Evolutionary conservation across 35 echinoderm and acorn worm species (phyloP), one percentile per base, ranked within the genome.

Genomic region (Ophioderma brevispina): DNA sequence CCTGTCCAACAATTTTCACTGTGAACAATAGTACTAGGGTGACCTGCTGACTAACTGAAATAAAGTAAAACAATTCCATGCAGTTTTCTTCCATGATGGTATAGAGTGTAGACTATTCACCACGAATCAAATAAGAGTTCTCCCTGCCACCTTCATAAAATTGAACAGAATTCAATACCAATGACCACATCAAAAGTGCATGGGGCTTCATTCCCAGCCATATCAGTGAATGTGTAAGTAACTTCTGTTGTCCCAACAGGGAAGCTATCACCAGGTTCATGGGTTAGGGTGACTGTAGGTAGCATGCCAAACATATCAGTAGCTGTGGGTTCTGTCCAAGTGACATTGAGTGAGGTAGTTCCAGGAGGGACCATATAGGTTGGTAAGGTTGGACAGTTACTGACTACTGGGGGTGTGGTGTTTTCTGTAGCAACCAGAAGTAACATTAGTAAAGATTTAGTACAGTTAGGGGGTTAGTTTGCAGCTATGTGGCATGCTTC

Each of bases 151-250:
- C n/a, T n/a, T n/a, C n/a, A n/a, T n/a, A n/a, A n/a, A n/a, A n/a
- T n/a, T n/a, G n/a, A n/a, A n/a, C n/a, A n/a, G n/a, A n/a, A n/a
- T n/a, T n/a, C n/a, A n/a, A n/a, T 46, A 46, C 41, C 41, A 46
- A 46, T 46, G 41, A 17, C 81, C 36, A 94, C 75, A 36, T 17
- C 49, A 38, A 94, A 94, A 0, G 5, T 37, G 63, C 92, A 94
- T 0, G 49, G 31, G 11, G 32, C 92, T n/a, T 34, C 40, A 37
- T 95, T 95, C 8, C 78, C 78, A 31, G 94, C 79, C 6, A 59
- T 37, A 82, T 95, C 94, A 35, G 85, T 76, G 76, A 95, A 95
- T 11, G 83, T 83, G 89, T 95, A 95, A 52, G 84, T 91, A 1
- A 95, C 85, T 1, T 30, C 1, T 38, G 93, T 95, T 25, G 40